A percentile compares a stretch with the other conserved stretches of the same genome.
phyloP scores from a whole-genome alignment of 2,797 vertebrate species.

The Telmatherina bonti region DNA sequence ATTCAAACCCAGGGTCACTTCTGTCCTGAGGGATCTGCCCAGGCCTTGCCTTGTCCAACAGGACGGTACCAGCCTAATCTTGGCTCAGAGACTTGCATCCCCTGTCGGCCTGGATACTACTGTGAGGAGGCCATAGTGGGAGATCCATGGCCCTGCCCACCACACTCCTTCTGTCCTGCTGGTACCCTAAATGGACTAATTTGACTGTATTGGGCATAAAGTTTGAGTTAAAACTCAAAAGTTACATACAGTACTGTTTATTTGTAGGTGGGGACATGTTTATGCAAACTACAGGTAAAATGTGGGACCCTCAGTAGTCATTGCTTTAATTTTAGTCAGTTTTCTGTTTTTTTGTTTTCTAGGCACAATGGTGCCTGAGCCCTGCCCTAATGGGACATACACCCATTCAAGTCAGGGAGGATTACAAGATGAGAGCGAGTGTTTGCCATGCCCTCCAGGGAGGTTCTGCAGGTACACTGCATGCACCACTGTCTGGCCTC shows the following conservation, averaged over 20 bases:
- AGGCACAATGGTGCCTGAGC: constrained; percentile 84
- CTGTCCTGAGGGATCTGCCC: constrained; percentile 84
- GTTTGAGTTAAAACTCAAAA: neutral
- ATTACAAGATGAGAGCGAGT: constrained; percentile 86
- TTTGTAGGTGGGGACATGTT: neutral
- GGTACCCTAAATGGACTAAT: constrained; percentile 62
- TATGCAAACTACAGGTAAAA: neutral
- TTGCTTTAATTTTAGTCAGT: neutral
- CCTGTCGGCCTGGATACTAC: constrained; percentile 90
- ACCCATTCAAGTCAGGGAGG: constrained; percentile 80
- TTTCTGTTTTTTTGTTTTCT: constrained; percentile 18
- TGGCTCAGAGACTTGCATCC: constrained; percentile 86
- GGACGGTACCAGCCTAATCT: constrained; percentile 90
- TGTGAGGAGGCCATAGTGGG: constrained; percentile 87
- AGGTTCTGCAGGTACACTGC: constrained; percentile 88
- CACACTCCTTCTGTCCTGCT: constrained; percentile 89
- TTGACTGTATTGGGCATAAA: neutral
- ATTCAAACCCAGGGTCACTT: constrained; percentile 87
- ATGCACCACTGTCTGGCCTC: neutral
- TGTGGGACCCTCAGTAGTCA: neutral
- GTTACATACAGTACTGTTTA: neutral
- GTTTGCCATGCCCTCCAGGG: constrained; percentile 89
- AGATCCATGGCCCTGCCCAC: constrained; percentile 85
- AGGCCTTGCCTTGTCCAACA: constrained; percentile 85
- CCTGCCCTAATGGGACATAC: constrained; percentile 90